These are phyloP conservation scores for Corythoichthys haematopterus DNA, from an alignment of 2,113 vertebrate genomes.

Conservation along the genomic window DNA sequence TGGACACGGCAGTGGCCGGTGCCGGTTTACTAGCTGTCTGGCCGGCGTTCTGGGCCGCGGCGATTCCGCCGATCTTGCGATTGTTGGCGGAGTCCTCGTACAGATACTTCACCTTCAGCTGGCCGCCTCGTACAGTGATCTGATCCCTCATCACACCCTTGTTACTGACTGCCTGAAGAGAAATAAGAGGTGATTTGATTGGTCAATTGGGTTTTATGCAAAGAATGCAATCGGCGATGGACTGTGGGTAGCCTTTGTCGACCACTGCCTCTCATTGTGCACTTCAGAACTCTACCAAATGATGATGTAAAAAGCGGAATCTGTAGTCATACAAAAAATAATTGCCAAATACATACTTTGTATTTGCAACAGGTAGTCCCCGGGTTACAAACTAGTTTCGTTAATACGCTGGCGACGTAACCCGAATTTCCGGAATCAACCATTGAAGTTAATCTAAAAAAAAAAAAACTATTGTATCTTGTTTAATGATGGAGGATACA, in stretches of 20 bases:
- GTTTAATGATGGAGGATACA: no score
- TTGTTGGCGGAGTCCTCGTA: conserved; percentile 86
- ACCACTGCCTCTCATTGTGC: background rate
- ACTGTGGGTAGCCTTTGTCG: background rate
- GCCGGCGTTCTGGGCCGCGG: conserved; percentile 67
- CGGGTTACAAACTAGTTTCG: no score
- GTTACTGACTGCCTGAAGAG: conserved; percentile 61
- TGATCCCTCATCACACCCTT: conserved; percentile 82
- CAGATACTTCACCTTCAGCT: conserved; percentile 88
- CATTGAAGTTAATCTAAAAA: no score
- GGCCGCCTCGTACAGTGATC: conserved; percentile 70
- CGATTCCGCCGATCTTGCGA: conserved; percentile 69
- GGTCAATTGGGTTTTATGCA: background rate
- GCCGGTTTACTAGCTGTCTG: conserved; percentile 68
- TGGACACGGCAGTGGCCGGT: conserved; percentile 58
- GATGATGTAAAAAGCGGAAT: no score
- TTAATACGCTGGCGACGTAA: no score
- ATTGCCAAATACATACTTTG: no score
- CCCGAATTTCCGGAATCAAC: no score
- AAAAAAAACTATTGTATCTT: no score
- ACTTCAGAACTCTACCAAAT: background rate
- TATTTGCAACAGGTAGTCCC: no score
- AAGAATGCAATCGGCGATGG: background rate
- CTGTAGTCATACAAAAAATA: no score
- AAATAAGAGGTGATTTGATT: background rate